Evolutionary conservation across 2,113 vertebrate genomes (phyloP).

Genomic region (Sceloporus tristichus): DNA sequence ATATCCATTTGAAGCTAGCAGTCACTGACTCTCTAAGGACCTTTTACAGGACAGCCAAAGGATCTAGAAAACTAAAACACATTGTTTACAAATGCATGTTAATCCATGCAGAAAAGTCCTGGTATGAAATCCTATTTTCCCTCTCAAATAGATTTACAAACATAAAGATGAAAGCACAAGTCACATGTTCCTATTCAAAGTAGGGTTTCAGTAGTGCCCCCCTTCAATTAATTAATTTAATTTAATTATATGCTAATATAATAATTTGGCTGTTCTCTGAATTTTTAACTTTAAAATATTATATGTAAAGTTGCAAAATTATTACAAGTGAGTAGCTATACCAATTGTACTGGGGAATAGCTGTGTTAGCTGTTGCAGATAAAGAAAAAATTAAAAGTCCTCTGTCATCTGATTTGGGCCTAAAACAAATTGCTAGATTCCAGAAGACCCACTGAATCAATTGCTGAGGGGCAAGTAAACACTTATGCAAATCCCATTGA

Average conservation of each 20-base stretch:
- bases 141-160: background rate
- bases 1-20: slow-evolving; percentile 9
- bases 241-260: background rate
- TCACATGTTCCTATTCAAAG: background rate
- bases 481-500: too few species aligned
- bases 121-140: background rate
- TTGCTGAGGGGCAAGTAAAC: too few species aligned
- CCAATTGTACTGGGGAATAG: background rate
- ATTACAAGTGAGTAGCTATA: background rate
- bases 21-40: slow-evolving; percentile 1
- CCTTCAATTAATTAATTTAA: background rate
- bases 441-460: too few species aligned
- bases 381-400: too few species aligned
- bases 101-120: background rate
- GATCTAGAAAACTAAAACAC: background rate
- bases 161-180: background rate
- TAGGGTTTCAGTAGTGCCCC: background rate
- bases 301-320: background rate
- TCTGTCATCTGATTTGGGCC: too few species aligned
- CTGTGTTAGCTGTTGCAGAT: too few species aligned
- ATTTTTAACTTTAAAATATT: background rate
- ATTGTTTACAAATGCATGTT: slow-evolving; percentile 20
- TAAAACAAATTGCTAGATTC: too few species aligned
- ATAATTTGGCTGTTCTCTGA: background rate
- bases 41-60: background rate